Evolutionary conservation across 2,113 vertebrate species (phyloP).

Genomic region (Megaptera novaeangliae): DNA sequence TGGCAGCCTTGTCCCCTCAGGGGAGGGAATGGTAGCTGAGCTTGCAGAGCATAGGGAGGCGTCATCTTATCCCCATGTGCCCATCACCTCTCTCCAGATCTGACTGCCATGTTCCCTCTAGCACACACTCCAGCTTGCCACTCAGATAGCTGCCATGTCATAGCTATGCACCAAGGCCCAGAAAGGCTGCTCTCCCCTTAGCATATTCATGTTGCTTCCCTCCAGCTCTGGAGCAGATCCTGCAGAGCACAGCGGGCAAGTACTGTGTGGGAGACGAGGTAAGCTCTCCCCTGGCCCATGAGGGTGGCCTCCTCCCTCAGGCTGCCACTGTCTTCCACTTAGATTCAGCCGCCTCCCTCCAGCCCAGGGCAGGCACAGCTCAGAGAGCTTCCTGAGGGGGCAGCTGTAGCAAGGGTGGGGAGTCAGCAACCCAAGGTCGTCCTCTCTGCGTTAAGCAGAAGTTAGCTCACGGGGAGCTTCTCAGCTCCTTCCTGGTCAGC

Average conservation of each 20-base stretch:
- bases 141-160: background rate
- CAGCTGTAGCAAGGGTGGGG: background rate
- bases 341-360: background rate
- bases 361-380: background rate
- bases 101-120: background rate
- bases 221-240: constrained; percentile 90
- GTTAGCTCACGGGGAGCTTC: background rate
- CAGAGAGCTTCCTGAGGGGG: background rate
- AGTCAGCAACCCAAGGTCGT: too few relatives aligned
- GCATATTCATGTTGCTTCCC: constrained; percentile 16
- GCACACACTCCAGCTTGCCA: background rate
- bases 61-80: background rate
- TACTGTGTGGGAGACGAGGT: constrained; percentile 95
- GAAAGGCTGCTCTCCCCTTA: background rate
- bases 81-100: background rate
- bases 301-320: background rate
- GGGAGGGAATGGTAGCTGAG: background rate
- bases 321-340: background rate
- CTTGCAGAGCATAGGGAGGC: background rate
- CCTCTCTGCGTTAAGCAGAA: background rate
- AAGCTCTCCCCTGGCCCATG: constrained; percentile 27
- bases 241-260: constrained; percentile 87
- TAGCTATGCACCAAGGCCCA: background rate
- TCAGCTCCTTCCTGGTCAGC: background rate
- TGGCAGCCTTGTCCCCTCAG: background rate